A percentile compares a stretch with the other conserved stretches of the same genome.
These are phyloP conservation scores for Caenorhabditis plicata DNA, from an alignment of 2,888 invertebrate species.

Conservation along the genomic window DNA sequence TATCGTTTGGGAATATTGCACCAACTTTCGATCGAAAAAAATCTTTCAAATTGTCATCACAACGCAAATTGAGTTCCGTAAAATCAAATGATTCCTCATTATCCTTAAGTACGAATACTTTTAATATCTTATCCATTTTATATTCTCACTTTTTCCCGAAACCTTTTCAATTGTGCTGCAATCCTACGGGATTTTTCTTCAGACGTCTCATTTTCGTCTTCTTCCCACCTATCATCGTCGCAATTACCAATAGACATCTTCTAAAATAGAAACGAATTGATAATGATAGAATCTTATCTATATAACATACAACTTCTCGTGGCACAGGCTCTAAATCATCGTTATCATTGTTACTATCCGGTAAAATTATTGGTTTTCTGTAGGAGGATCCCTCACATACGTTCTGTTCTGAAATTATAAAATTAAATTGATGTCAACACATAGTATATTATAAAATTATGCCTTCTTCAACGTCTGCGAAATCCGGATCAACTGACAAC, in stretches of 20 bases:
- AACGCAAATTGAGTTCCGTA: background rate
- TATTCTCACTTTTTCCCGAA: background rate
- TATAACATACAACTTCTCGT: too few relatives aligned
- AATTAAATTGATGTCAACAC: too few relatives aligned
- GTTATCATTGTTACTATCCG: too few relatives aligned
- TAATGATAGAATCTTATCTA: background rate
- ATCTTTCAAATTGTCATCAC: slow-evolving; percentile 7
- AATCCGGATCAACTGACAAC: slow-evolving; percentile 25
- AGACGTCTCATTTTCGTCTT: slow-evolving; percentile 13
- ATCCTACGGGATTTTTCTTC: slow-evolving; percentile 9
- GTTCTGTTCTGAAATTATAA: too few relatives aligned
- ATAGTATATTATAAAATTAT: background rate
- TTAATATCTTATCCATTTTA: background rate
- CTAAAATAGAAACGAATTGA: slow-evolving; percentile 12
- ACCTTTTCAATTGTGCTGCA: background rate
- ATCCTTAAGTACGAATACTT: background rate
- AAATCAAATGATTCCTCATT: slow-evolving; percentile 12
- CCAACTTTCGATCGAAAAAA: slow-evolving; percentile 9
- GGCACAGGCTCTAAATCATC: too few relatives aligned
- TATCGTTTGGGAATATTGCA: slow-evolving; percentile 17
- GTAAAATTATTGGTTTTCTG: too few relatives aligned
- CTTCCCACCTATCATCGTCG: slow-evolving; percentile 38
- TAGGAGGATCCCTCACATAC: too few relatives aligned
- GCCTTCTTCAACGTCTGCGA: background rate
- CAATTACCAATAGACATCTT: slow-evolving; percentile 48